These are phyloP conservation scores for Eledona agricola DNA, from an alignment of 2,888 invertebrate genomes.

Conservation along the genomic window DNA sequence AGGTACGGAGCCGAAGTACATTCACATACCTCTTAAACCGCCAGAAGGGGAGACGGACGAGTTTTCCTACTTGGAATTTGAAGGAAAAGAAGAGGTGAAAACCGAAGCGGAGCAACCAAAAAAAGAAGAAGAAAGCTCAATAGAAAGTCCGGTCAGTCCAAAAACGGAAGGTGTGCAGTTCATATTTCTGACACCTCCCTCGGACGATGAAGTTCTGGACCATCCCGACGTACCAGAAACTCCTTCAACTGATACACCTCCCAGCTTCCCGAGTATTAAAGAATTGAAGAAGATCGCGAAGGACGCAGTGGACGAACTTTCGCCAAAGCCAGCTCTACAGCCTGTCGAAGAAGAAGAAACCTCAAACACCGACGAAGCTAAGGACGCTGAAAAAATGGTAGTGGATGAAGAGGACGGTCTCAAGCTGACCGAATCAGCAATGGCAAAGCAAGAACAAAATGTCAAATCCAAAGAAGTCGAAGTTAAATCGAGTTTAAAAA, in stretches of 20 bases:
- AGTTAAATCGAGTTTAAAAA: slow-evolving; percentile 49
- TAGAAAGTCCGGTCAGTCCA: slow-evolving; percentile 42
- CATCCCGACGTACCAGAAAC: slow-evolving; percentile 55
- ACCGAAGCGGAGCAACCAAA: not conserved
- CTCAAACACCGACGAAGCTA: slow-evolving; percentile 15
- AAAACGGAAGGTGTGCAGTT: slow-evolving; percentile 53
- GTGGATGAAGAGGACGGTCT: slow-evolving; percentile 61
- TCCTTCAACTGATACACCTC: slow-evolving; percentile 50
- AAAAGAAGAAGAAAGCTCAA: slow-evolving; percentile 21
- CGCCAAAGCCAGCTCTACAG: slow-evolving; percentile 49
- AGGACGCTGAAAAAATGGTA: slow-evolving; percentile 42
- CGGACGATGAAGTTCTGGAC: slow-evolving; percentile 60
- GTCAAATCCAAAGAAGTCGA: slow-evolving; percentile 36
- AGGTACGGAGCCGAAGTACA: slow-evolving; percentile 53
- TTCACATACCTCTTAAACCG: slow-evolving; percentile 60
- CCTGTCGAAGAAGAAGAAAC: slow-evolving; percentile 46
- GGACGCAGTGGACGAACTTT: slow-evolving; percentile 53
- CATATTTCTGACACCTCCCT: slow-evolving; percentile 59
- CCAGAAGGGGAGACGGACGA: slow-evolving; percentile 58
- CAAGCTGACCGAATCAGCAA: slow-evolving; percentile 50
- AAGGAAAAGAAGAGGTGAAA: slow-evolving; percentile 37
- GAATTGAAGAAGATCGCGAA: slow-evolving; percentile 57
- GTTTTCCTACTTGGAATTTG: slow-evolving; percentile 57
- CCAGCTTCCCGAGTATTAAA: slow-evolving; percentile 44
- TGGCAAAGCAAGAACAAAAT: slow-evolving; percentile 36